Conservation (phyloP, 2,113 vertebrate species). For the Hipposideros armiger region DNA sequence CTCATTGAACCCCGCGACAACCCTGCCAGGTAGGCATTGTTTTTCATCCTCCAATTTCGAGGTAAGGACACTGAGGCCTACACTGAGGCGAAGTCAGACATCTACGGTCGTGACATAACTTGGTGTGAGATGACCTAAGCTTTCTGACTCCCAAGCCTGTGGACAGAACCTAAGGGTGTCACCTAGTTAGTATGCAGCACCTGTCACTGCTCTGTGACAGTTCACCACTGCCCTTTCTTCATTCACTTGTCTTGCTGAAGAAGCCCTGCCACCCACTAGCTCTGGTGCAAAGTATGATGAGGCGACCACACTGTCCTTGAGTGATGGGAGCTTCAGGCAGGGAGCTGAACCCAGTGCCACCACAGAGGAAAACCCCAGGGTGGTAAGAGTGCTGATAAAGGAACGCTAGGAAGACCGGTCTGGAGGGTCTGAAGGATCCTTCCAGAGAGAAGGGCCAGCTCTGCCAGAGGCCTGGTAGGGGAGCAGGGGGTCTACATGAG, state of each 20-base stretch:
- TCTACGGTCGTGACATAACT: background rate
- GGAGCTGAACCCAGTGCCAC: background rate
- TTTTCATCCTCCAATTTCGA: background rate
- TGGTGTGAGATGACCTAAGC: background rate
- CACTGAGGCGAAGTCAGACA: background rate
- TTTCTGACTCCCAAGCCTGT: background rate
- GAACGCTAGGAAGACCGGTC: background rate
- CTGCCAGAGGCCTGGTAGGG: background rate
- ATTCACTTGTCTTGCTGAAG: background rate
- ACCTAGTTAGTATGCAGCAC: background rate
- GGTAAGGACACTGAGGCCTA: background rate
- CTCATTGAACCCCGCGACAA: background rate
- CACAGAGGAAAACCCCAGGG: background rate
- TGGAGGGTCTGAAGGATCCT: background rate
- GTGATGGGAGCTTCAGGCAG: rapidly evolving
- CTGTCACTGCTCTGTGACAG: background rate
- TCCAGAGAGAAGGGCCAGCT: background rate
- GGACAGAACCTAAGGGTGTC: background rate
- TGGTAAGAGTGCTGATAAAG: background rate
- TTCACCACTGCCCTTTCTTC: background rate
- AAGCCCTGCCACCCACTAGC: background rate
- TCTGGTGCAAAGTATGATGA: no score
- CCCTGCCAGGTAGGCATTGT: background rate
- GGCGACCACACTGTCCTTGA: background rate
- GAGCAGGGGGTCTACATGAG: background rate